Percentiles rank a stretch among this genome's conserved stretches.
These are phyloP conservation scores for Eurytemora carolleeae DNA, from an alignment of 1,140 invertebrate species.

Conservation along the genomic window DNA sequence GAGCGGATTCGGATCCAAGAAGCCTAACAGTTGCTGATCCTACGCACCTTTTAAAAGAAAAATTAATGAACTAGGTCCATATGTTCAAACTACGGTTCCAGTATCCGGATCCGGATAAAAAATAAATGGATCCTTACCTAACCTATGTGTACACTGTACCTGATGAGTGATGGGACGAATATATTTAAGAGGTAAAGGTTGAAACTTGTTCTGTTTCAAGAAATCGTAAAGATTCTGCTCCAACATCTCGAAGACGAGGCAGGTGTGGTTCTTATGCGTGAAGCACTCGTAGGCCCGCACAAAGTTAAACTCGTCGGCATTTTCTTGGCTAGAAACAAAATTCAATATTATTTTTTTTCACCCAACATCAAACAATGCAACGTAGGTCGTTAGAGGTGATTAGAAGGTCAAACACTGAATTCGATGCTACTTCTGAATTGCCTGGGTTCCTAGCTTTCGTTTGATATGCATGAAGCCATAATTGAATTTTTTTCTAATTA, in stretches of 20 bases:
- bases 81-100: too few species aligned
- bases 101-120: too few species aligned
- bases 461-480: neutral
- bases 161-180: conserved; percentile 97
- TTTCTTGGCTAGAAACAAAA: conserved; percentile 62
- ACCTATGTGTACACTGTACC: conserved; percentile 21
- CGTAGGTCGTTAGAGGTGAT: neutral
- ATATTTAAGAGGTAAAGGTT: conserved; percentile 87
- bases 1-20: too few species aligned
- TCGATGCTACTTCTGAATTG: too few species aligned
- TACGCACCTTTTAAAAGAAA: too few species aligned
- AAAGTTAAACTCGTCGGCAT: conserved; percentile 99
- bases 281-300: conserved; percentile 98
- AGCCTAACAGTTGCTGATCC: too few species aligned
- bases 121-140: neutral
- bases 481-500: neutral
- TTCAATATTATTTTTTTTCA: conserved; percentile 6
- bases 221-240: conserved; percentile 99
- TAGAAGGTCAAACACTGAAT: too few species aligned
- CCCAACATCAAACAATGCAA: neutral
- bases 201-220: conserved; percentile 98
- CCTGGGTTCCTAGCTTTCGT: neutral
- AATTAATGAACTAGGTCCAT: too few species aligned
- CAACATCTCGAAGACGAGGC: conserved; percentile 98
- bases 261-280: conserved; percentile 98